Evolutionary conservation across 2,113 vertebrate species (phyloP), one percentile per base, ranked within the genome.

Genomic region (Silurus asotus): DNA sequence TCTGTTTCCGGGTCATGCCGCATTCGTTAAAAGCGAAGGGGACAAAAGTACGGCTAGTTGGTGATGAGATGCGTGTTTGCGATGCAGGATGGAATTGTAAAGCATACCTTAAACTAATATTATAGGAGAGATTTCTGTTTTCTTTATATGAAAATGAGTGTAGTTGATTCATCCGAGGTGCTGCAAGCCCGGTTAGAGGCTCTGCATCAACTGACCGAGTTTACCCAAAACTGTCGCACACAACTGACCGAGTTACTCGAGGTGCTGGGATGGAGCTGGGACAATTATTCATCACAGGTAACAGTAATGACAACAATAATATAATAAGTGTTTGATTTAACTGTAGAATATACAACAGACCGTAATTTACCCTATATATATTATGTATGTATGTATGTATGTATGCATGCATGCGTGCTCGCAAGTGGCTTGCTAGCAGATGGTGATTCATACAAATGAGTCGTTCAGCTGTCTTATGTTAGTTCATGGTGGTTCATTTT

Each of bases 201-300:
- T 9, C 81, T 96, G 0, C 83, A 84, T 67, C 93, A 95, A 58
- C 89, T 96, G 55, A 89, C 82, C 0, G 93, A 95, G 37, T 95
- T 95, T 78, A 94, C 94, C 0, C 92, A 93, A 19, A 92, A 82
- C 7, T 95, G 93, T 64, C 88, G 87, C 49, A 89, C 92, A 15
- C 90, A 94, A 76, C 82, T 96, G 0, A 19, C 90, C 2, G 90
- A 92, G 0, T 84, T 94, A 3, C 92, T 93, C 76, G 89, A 93
- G 1, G 55, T 87, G 53, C 78, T 96, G 59, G 94, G 92, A 85
- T 95, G 94, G 95, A 92, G 89, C n/a, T 19, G 87, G 55, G 58
- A 89, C 77, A 64, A 84, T 0, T 6, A 80, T 53, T 14, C 15
- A 0, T 49, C 48, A 8, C 85, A 82, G 89, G 93, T 93, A 86